Evolutionary conservation across 37 sponge, comb jelly and placozoan genomes (phyloP).

Genomic region (Ephydatia muelleri): DNA sequence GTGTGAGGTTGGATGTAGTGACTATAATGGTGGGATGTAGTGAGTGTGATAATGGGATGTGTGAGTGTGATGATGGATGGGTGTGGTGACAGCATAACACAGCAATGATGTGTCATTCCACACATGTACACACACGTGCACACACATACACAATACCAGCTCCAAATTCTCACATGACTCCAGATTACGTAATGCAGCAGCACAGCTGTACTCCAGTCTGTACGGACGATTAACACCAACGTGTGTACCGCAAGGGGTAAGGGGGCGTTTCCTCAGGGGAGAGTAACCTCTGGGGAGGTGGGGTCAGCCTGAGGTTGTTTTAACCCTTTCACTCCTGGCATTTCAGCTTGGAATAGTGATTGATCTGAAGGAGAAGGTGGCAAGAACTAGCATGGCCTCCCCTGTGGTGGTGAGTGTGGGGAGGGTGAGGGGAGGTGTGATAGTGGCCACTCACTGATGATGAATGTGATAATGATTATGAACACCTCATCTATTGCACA

Average conservation of each 20-base stretch:
- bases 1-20: no score
- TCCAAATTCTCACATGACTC: constrained; percentile 76
- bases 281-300: not conserved
- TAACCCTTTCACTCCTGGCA: not conserved
- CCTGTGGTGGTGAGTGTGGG: constrained; percentile 33
- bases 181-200: constrained; percentile 66
- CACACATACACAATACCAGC: no score
- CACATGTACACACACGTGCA: no score
- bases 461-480: no score
- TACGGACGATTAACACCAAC: constrained; percentile 89
- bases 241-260: constrained; percentile 90
- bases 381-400: constrained; percentile 59
- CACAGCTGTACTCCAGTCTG: constrained; percentile 72
- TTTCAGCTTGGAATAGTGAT: constrained; percentile 83
- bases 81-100: no score
- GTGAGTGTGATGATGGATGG: no score
- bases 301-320: not conserved
- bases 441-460: no score
- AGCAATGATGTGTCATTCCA: no score
- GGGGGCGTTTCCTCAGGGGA: constrained; percentile 6
- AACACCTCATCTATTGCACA: no score
- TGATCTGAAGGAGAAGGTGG: constrained; percentile 81
- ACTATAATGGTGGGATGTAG: no score
- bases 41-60: no score
- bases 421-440: no score